Evolutionary conservation across 92 coral and sea anemone species (phyloP), one percentile per base, ranked within the genome.

Genomic region (Metridium senile): DNA sequence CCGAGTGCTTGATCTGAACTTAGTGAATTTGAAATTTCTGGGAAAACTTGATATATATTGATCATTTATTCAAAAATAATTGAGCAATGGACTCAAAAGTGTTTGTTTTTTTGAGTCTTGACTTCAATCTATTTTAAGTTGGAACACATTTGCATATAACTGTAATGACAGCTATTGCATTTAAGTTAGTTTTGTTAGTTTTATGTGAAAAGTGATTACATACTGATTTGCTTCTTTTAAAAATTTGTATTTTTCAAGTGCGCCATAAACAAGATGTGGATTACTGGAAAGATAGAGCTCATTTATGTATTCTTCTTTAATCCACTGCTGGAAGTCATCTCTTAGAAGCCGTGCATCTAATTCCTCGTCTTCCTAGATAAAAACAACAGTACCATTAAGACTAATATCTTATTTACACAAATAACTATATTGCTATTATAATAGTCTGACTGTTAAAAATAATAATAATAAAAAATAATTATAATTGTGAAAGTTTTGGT

Each of bases 221-320:
- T 78, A 46, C 85, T 47, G 16, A 80, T 62, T 62, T 70, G 93
- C 83, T 74, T 31, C 23, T 63, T 13, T 63, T 2, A 63, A 59
- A 4, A 62, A 66, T 28, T 74, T 64, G 76, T 84, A 88, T 75
- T 45, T 74, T 46, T 70, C 70, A 1, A 84, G 71, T 19, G 76
- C 85, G 22, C 81, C 75, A 54, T 88, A 85, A 51, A 84, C 74
- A 68, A 88, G 76, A 68, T 88, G 88, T 43, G 93, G 93, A 35
- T 71, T 81, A 32, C 43, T 58, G 47, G 65, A 58, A 18, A 88
- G 71, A 29, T 75, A 57, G 45, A 75, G 54, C 49, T 80, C 93
- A 71, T 84, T 71, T 31, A 79, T 58, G 43, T 84, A 88, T 13
- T 88, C 93, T 23, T 84, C 93, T 43, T 51, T 45, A 74, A 88